Percentiles rank a stretch among this genome's conserved stretches.
Conservation (phyloP, 2,113 vertebrate genomes). For the Sisor rabdophorus region DNA sequence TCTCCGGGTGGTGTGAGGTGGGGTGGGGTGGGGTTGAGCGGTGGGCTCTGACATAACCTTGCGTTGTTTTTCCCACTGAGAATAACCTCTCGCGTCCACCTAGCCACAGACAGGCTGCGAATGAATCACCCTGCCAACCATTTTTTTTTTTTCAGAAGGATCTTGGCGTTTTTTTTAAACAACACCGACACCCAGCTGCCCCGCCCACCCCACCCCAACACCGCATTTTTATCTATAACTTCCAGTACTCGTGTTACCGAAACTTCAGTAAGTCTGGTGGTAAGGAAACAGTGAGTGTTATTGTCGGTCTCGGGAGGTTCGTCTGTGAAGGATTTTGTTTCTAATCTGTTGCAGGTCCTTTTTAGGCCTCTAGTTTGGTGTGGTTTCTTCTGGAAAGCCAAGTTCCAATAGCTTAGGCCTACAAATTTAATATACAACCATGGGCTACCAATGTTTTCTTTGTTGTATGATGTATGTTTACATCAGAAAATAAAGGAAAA, state of each 20-base stretch:
- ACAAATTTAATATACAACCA: background rate
- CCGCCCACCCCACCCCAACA: no score
- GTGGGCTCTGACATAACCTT: constrained; percentile 18
- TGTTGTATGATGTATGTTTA: background rate
- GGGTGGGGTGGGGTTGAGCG: no score
- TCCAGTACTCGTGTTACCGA: constrained; percentile 10
- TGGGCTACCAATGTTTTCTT: background rate
- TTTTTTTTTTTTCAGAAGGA: background rate
- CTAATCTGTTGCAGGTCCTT: background rate
- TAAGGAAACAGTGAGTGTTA: constrained; percentile 14
- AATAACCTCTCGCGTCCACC: background rate
- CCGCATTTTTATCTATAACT: constrained; percentile 9
- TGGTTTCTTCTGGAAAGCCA: background rate
- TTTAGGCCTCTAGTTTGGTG: background rate
- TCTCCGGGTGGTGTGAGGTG: no score
- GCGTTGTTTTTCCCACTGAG: constrained; percentile 6
- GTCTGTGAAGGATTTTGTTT: background rate
- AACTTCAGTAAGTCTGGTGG: constrained; percentile 1
- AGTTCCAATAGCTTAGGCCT: background rate
- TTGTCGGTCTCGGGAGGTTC: constrained; percentile 3
- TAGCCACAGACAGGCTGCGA: constrained; percentile 15
- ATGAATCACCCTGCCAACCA: constrained; percentile 28
- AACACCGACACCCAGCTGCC: background rate
- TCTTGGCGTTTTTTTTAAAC: constrained; percentile 24
- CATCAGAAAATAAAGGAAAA: no score